Conservation (phyloP, 2,113 vertebrate species). For the Elachura formosa region DNA sequence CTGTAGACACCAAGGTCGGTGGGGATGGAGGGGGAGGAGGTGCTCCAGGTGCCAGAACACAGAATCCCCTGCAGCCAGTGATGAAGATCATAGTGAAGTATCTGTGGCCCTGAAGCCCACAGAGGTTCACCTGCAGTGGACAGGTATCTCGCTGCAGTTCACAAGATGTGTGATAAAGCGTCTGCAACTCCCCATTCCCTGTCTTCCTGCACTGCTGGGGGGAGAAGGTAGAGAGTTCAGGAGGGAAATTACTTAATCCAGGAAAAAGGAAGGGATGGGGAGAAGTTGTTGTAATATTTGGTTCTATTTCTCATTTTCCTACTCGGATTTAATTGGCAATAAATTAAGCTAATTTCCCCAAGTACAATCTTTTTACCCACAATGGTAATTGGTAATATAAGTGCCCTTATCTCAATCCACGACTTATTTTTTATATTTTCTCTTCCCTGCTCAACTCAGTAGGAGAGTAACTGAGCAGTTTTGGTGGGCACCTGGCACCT, state of each 20-base stretch:
- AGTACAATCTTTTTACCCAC: rapidly evolving
- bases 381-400: background rate
- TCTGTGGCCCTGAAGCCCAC: background rate
- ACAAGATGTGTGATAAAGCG: background rate
- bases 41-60: background rate
- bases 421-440: background rate
- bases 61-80: rapidly evolving
- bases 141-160: too few relatives aligned
- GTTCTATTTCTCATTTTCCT: background rate
- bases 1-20: background rate
- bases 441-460: background rate
- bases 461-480: background rate
- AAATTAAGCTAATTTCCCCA: background rate
- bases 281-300: background rate
- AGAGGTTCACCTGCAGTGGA: background rate
- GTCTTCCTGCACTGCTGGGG: background rate
- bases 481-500: background rate
- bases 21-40: background rate
- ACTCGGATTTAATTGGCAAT: background rate
- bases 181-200: background rate
- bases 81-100: background rate
- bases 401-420: rapidly evolving
- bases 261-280: background rate
- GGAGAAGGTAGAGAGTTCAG: background rate
- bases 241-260: background rate